Base-by-base conservation (phyloP, 2,797 vertebrate genomes). In the Alcedo atthis region DNA sequence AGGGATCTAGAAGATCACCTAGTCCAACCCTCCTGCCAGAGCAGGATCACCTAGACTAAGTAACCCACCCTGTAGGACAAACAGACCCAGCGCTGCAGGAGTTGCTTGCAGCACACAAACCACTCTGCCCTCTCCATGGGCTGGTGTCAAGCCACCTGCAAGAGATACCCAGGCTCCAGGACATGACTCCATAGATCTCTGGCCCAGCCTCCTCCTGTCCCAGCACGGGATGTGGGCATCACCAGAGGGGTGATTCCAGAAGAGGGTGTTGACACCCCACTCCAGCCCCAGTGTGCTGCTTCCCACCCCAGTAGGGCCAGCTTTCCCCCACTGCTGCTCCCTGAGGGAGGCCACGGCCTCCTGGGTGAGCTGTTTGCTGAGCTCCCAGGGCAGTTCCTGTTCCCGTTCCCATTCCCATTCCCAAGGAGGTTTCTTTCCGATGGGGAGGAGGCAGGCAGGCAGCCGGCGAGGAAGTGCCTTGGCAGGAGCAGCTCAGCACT, bases 381-480 rank as follows among this genome's bases (percentile, higher is more conserved):
- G 90, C 82, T 85, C 90, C 33, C 5, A 19, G 62, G 84, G 84
- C 78, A 46, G 18, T 67, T 95, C 76, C 71, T 69, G 66, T 35
- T 48, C 77, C 53, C 81, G 62, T 33, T 48, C 79, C 53, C 80
- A n/a, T 40, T 51, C 88, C 57, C 73, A 66, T 85, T 92, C 76
- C 81, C 66, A n/a, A 33, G 22, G 53, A 76, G 78, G 68, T 74
- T 93, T 78, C 66, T 93, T 79, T 62, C 92, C 9, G 5, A 35
- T 0, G 7, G 66, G 35, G 45, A 89, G 87, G 55, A 92, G 78
- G 85, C 74, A 75, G 90, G 40, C 45, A 0, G 10, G 5, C 5
- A 26, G 74, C 63, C 63, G 24, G 80, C 2, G 1, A 96, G 92
- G 96, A 97, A 96, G 69, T 45, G 87, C 70, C 76, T 51, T 13